Percentiles rank a stretch among this genome's conserved stretches.
Evolutionary conservation across 2,797 vertebrate species (phyloP).

Genomic region (Cygnus olor): DNA sequence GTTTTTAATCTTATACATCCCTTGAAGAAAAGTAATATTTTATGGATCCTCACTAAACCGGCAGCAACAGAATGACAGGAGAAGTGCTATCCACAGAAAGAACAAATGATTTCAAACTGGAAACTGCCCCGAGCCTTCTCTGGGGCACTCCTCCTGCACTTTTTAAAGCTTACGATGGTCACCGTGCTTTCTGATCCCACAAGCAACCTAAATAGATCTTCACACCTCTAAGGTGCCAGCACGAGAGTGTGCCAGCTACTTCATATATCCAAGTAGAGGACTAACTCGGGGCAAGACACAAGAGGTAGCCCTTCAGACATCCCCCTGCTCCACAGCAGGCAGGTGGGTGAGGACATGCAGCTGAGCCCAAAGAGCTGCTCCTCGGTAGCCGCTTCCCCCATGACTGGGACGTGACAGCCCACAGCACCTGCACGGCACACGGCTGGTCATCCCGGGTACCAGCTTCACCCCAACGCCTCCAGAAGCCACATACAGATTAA

Average conservation of each 20-base stretch:
- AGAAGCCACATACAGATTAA: background rate
- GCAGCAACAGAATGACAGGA: background rate
- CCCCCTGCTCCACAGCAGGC: background rate
- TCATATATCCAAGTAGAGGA: background rate
- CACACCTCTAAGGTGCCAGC: background rate
- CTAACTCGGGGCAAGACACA: background rate
- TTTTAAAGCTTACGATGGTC: background rate
- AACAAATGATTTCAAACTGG: background rate
- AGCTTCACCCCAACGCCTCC: background rate
- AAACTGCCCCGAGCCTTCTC: background rate
- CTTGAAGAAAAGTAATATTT: background rate
- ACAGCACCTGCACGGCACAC: background rate
- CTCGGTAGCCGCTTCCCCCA: background rate
- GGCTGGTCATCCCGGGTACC: fast-evolving
- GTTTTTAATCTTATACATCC: fast-evolving
- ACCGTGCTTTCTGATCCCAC: background rate
- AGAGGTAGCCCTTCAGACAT: background rate
- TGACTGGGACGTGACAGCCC: background rate
- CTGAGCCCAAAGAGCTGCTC: background rate
- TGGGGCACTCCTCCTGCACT: background rate
- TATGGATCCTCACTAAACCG: background rate
- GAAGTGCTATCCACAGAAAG: background rate
- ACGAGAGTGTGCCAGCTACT: background rate
- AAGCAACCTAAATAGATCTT: background rate
- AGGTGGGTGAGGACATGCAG: background rate